A percentile compares a stretch with the other conserved stretches of the same genome.
Conservation (phyloP, 2,797 vertebrate genomes). For the Emys orbicularis region DNA sequence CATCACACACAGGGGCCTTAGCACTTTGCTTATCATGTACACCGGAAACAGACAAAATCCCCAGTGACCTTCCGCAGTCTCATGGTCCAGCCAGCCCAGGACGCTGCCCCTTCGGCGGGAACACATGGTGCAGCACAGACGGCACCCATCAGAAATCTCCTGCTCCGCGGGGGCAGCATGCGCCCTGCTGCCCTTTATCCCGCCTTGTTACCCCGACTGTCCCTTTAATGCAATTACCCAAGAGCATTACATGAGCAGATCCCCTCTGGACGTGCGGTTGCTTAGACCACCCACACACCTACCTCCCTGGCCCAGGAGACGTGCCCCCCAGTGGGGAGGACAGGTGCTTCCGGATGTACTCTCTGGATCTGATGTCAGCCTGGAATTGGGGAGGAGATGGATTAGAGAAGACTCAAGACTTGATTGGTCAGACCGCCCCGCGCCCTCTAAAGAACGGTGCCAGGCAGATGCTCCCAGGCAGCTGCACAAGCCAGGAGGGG, state of each 20-base stretch:
- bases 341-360: conserved; percentile 84
- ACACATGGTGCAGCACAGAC: background rate
- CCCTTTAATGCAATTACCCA: conserved; percentile 64
- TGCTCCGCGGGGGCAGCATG: background rate
- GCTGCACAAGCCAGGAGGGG: background rate
- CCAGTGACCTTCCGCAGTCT: conserved; percentile 20
- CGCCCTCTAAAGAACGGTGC: background rate
- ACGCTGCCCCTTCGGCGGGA: accelerated
- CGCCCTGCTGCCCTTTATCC: background rate
- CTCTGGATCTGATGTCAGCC: conserved; percentile 90
- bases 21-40: background rate
- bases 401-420: background rate
- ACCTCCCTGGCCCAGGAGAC: conserved; percentile 56
- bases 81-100: background rate
- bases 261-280: background rate
- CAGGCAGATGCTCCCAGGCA: accelerated
- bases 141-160: conserved; percentile 22
- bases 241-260: conserved; percentile 33
- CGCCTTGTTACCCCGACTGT: conserved; percentile 40
- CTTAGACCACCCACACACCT: conserved; percentile 31
- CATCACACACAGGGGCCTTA: conserved; percentile 29
- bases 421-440: background rate
- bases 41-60: conserved; percentile 55
- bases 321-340: background rate
- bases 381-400: conserved; percentile 38